A percentile compares a stretch with the other conserved stretches of the same genome.
Evolutionary conservation across 2,888 invertebrate species (phyloP).

Genomic region (Euclidia mi): DNA sequence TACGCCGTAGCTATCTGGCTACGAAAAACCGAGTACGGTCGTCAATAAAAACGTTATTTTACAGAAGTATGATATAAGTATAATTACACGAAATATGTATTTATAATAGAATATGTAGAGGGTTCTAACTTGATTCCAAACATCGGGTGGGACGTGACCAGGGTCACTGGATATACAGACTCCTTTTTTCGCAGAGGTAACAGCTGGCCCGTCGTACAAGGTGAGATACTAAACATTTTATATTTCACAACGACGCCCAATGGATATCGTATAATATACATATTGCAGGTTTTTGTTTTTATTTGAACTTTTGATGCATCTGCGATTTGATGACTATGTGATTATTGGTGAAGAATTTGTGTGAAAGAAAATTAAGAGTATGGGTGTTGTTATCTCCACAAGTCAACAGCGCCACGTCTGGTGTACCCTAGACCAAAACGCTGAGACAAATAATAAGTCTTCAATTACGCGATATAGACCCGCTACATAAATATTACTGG

Average conservation of each 20-base stretch:
- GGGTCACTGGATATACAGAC: conserved; percentile 38
- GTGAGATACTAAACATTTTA: conserved; percentile 45
- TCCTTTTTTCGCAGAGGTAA: conserved; percentile 39
- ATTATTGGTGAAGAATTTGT: no score
- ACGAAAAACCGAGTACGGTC: not conserved
- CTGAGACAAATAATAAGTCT: no score
- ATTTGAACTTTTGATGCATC: conserved; percentile 16
- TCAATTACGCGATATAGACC: no score
- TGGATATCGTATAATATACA: conserved; percentile 34
- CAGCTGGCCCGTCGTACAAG: conserved; percentile 48
- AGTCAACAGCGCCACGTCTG: no score
- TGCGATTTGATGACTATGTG: no score
- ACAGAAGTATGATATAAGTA: conserved; percentile 24
- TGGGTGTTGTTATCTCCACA: no score
- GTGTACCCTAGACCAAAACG: no score
- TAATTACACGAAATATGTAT: conserved; percentile 13
- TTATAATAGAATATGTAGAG: conserved; percentile 31
- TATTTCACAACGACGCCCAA: conserved; percentile 29
- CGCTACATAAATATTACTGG: no score
- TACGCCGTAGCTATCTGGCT: conserved; percentile 1
- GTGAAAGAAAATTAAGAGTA: no score
- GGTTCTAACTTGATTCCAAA: conserved; percentile 40
- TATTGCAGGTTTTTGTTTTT: conserved; percentile 30
- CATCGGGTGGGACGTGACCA: conserved; percentile 47
- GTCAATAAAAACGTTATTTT: not conserved